Evolutionary conservation across 2,113 vertebrate genomes (phyloP).

Genomic region (Pseudopipra pipra): DNA sequence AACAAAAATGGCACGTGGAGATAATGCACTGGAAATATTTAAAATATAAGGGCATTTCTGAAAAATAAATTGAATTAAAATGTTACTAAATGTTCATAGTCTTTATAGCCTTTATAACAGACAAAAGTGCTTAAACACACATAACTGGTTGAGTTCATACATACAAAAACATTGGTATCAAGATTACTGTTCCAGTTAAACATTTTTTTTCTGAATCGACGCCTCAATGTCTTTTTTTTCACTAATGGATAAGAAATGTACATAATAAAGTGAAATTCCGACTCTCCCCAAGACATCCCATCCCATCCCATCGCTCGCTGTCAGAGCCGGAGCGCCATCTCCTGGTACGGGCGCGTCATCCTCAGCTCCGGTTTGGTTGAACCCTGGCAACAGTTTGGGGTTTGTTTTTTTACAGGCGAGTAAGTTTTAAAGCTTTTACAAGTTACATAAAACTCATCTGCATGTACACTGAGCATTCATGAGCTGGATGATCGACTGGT

Average conservation of each 20-base stretch:
- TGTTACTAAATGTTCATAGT: background rate
- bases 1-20: background rate
- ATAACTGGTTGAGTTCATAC: background rate
- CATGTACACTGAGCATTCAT: background rate
- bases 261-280: background rate
- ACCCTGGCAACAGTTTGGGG: rapidly evolving
- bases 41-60: rapidly evolving
- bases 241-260: background rate
- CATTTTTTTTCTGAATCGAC: background rate
- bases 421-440: background rate
- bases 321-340: conserved; percentile 34
- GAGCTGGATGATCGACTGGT: background rate
- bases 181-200: background rate
- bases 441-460: background rate
- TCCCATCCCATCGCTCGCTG: background rate
- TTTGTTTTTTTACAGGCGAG: rapidly evolving
- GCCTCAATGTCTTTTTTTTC: background rate
- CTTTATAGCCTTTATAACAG: background rate
- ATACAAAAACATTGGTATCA: background rate
- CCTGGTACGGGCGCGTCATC: background rate
- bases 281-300: rapidly evolving
- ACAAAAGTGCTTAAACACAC: background rate
- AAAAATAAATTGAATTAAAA: background rate
- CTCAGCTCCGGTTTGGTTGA: background rate
- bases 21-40: background rate